Evolutionary conservation across 2,888 invertebrate species (phyloP), one percentile per base, ranked within the genome.

Genomic region (Pyralis farinalis): DNA sequence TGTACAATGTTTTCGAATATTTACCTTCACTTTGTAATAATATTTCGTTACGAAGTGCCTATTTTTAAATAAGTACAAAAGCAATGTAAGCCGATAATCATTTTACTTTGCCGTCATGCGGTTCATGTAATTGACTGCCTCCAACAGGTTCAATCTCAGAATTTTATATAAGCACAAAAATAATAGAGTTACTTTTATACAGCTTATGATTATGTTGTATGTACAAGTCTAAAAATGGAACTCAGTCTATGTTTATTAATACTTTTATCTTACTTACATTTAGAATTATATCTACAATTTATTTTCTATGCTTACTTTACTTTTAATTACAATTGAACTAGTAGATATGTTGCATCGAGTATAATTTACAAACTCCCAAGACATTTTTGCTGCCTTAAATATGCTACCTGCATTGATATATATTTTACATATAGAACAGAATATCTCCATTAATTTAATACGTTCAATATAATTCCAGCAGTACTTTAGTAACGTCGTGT

Each of bases 241-340:
- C 71, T 82, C 82, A 82, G 82, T 82, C 82, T 82, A 81, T 81
- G 60, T 60, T 75, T 70, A 73, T 68, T 71, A 77, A 76, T 76
- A 79, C 73, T 76, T 41, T 62, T 55, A 51, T 53, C 36, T 52
- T 53, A 54, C 43, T 46, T 52, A 16, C 16, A 16, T 2, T 54
- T 40, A 54, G 47, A 49, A 40, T 55, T 47, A 56, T 45, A 49
- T 51, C 53, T 65, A 63, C 55, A 60, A 49, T 59, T 47, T 54
- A 42, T 47, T 59, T 48, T 20, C 44, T 42, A 44, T 47, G 42
- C 40, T 55, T 51, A 16, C 4, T 16, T 16, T 16, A 16, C 4
- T 45, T 44, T 48, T 40, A n/a, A 8, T 40, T 50, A 53, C 57
- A 44, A 41, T 51, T 50, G 50, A 53, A 43, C 49, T 65, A 62